Evolutionary conservation across 2,797 vertebrate genomes (phyloP).

Genomic region (Ptychobarbus kaznakovi): DNA sequence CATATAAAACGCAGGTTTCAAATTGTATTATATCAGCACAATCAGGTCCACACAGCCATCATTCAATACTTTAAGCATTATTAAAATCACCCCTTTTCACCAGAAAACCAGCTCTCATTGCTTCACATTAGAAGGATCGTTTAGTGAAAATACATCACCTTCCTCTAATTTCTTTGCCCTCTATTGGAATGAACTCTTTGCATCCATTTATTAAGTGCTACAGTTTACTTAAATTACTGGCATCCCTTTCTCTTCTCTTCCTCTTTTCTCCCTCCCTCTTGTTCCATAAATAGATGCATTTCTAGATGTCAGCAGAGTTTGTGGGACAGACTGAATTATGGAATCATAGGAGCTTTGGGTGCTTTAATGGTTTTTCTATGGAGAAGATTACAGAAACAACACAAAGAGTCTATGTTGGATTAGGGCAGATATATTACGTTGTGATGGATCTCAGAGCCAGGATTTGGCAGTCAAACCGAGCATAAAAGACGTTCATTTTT

Average conservation of each 20-base stretch:
- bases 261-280: background rate
- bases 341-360: slow-evolving; percentile 44
- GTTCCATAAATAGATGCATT: slow-evolving; percentile 35
- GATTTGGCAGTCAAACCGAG: slow-evolving; percentile 55
- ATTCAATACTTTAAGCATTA: slow-evolving; percentile 35
- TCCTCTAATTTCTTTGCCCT: slow-evolving; percentile 46
- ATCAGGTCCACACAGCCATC: slow-evolving; percentile 5
- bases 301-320: slow-evolving; percentile 33
- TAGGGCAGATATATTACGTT: slow-evolving; percentile 57
- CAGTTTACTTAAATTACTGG: slow-evolving; percentile 41
- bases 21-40: slow-evolving; percentile 9
- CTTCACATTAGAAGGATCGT: slow-evolving; percentile 30
- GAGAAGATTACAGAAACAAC: slow-evolving; percentile 59
- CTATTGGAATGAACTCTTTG: slow-evolving; percentile 33
- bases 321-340: slow-evolving; percentile 45
- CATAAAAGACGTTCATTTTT: slow-evolving; percentile 53
- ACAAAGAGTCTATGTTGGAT: slow-evolving; percentile 53
- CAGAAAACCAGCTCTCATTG: slow-evolving; percentile 4
- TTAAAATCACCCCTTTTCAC: background rate
- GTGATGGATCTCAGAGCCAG: slow-evolving; percentile 49
- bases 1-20: background rate
- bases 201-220: slow-evolving; percentile 45
- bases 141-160: slow-evolving; percentile 46
- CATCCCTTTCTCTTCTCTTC: background rate
- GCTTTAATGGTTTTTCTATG: slow-evolving; percentile 51